These are phyloP conservation scores for Philopotamus ludificatus DNA, from an alignment of 1,140 invertebrate genomes.

Conservation along the genomic window DNA sequence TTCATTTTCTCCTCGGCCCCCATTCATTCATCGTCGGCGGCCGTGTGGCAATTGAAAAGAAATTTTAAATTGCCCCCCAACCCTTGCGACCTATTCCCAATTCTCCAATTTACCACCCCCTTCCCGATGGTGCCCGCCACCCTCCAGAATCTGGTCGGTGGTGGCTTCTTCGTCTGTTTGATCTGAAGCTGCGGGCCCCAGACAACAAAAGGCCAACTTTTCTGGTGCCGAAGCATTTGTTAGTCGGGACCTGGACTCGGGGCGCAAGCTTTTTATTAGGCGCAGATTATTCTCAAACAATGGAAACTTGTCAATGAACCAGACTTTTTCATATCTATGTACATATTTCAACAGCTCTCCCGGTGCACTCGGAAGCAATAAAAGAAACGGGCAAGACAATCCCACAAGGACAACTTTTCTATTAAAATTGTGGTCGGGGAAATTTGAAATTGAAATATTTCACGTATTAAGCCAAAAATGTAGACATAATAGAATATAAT, in stretches of 20 bases:
- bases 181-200: not conserved
- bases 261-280: conserved; percentile 30
- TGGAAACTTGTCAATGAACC: conserved; percentile 20
- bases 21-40: not conserved
- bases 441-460: too few relatives aligned
- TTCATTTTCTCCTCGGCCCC: conserved; percentile 8
- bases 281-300: conserved; percentile 28
- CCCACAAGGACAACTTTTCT: too few relatives aligned
- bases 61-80: conserved; percentile 36
- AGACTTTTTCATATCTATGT: conserved; percentile 16
- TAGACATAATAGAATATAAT: too few relatives aligned
- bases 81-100: conserved; percentile 24
- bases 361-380: too few relatives aligned
- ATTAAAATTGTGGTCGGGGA: too few relatives aligned
- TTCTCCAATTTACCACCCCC: conserved; percentile 31
- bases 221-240: conserved; percentile 26
- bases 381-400: too few relatives aligned
- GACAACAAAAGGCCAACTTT: conserved; percentile 31
- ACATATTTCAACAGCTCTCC: not conserved
- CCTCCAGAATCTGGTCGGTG: conserved; percentile 6
- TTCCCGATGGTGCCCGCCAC: not conserved
- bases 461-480: too few relatives aligned
- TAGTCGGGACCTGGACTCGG: conserved; percentile 1
- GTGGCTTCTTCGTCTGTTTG: conserved; percentile 22
- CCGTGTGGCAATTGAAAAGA: conserved; percentile 39